Percentiles rank a stretch among this genome's conserved stretches.
Evolutionary conservation across 2,113 vertebrate genomes (phyloP).

Genomic region (Bos taurus): DNA sequence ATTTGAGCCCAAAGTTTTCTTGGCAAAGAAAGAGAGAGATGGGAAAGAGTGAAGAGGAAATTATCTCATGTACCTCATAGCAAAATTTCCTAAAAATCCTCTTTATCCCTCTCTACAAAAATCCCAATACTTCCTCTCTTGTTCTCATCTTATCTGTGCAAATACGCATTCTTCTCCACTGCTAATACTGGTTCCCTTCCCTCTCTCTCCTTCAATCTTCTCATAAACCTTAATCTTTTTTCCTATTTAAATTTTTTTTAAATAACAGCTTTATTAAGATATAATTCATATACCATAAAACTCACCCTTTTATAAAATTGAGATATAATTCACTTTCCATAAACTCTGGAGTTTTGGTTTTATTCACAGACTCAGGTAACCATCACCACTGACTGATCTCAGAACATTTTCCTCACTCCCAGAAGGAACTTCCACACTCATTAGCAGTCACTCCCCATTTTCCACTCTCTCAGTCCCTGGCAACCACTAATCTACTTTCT

Average conservation of each 20-base stretch:
- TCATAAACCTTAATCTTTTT: neutral
- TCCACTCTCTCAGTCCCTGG: neutral
- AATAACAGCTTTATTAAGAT: neutral
- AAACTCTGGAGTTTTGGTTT: neutral
- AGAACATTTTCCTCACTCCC: neutral
- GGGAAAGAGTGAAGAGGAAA: neutral
- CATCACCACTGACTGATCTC: neutral
- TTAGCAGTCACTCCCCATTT: neutral
- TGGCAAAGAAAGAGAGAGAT: neutral
- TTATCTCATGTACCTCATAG: neutral
- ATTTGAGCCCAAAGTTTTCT: neutral
- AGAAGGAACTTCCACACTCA: neutral
- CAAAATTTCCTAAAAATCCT: neutral
- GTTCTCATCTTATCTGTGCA: neutral
- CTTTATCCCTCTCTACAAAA: neutral
- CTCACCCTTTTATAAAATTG: neutral
- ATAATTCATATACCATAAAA: neutral
- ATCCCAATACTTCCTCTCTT: neutral
- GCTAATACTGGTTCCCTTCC: neutral
- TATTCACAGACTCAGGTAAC: neutral
- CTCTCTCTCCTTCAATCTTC: neutral
- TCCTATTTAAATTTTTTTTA: neutral
- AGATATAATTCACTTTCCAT: neutral
- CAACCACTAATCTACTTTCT: neutral
- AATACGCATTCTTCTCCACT: neutral